These are phyloP conservation scores for Sebastes steindachneri DNA, from an alignment of 2,797 vertebrate genomes.

Conservation along the genomic window DNA sequence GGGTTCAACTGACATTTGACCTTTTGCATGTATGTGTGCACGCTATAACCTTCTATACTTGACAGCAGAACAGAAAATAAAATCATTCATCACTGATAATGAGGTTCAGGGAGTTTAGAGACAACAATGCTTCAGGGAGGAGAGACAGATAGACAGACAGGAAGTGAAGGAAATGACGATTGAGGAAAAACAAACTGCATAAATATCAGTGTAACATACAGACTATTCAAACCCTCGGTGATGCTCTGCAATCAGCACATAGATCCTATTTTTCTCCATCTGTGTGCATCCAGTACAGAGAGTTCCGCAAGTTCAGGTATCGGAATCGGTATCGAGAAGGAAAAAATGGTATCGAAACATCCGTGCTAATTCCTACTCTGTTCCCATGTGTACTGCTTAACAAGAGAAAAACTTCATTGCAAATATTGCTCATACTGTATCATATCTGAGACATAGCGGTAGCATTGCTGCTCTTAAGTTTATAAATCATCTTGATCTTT, in stretches of 20 bases:
- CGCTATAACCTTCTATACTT: not conserved
- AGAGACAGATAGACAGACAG: not conserved
- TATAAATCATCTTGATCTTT: too few relatives aligned
- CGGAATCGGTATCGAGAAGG: too few relatives aligned
- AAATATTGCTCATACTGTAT: too few relatives aligned
- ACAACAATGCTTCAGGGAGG: not conserved
- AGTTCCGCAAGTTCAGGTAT: not conserved
- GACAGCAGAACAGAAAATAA: not conserved
- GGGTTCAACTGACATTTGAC: not conserved
- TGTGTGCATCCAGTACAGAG: not conserved
- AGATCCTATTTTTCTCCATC: not conserved
- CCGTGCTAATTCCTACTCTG: too few relatives aligned
- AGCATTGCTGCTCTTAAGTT: too few relatives aligned
- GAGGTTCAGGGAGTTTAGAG: constrained; percentile 23
- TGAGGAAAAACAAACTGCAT: not conserved
- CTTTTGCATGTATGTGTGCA: not conserved
- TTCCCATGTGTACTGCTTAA: too few relatives aligned
- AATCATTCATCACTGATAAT: constrained; percentile 35
- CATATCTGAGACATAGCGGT: too few relatives aligned
- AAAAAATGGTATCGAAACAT: too few relatives aligned
- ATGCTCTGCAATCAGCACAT: not conserved
- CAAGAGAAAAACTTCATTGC: too few relatives aligned
- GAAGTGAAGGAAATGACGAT: not conserved
- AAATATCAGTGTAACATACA: not conserved
- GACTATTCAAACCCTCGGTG: not conserved